Base-by-base conservation (phyloP, 2,797 vertebrate species). In the Gouania willdenowi region DNA sequence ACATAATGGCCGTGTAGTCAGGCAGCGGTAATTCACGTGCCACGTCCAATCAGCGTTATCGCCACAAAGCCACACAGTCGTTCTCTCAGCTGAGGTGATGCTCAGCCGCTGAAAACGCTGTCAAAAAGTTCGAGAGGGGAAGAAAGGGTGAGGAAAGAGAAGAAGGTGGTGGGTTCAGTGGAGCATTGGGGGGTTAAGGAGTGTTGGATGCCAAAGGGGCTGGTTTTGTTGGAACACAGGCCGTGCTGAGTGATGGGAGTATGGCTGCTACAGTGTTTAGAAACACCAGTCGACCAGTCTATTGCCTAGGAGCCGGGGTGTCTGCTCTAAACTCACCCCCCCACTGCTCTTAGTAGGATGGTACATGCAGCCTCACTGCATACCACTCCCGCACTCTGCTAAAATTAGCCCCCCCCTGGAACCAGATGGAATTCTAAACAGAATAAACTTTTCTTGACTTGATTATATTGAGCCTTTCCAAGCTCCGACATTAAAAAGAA, bases 391-490 rank as follows among this genome's bases (percentile, higher is more conserved):
- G 71, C 63, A 24, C 71, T 47, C 71, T 67, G 63, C 77, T 84
- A 79, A 87, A 87, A 87, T 88, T 81, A 88, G 69, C 79, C 83
- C 80, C 83, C 80, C 75, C 73, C 75, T 85, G 81, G 82, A 85
- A 85, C 77, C 82, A 79, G 79, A 85, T 83, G 74, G 82, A 86
- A 88, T 85, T 85, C 82, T 82, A 81, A 79, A 83, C 77, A 83
- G 84, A 84, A 86, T 86, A 84, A 87, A 87, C 81, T 86, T 86
- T 84, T 83, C 82, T 81, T 87, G 74, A 86, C 83, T 84, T 87
- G 86, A 89, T 90, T 88, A 88, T 83, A 77, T 81, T 83, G 77
- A 88, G 77, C 77, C 79, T 74, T 87, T 88, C 84, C 83, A 85
- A 87, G 75, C 75, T 87, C 65, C 45, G 22, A 83, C 77, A 78